phyloP scores from a whole-genome alignment of 2,797 vertebrate genomes.

The Gouania willdenowi region DNA sequence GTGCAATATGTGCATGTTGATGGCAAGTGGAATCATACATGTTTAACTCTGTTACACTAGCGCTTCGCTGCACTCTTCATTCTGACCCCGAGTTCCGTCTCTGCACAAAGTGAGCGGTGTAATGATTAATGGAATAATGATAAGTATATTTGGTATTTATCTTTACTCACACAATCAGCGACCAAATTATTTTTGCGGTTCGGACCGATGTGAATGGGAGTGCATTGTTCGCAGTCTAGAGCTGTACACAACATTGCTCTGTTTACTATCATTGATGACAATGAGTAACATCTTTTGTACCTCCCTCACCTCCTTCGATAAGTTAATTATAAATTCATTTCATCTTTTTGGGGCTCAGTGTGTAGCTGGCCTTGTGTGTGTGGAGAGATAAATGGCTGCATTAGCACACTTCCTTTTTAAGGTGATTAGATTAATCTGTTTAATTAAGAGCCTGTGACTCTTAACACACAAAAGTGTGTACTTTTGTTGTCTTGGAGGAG shows the following conservation, averaged over 20 bases:
- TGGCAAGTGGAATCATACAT: too few species aligned
- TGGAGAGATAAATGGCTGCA: slow-evolving; percentile 39
- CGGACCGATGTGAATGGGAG: too few species aligned
- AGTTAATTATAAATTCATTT: slow-evolving; percentile 43
- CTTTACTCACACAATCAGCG: too few species aligned
- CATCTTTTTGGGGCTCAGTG: background rate
- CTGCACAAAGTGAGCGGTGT: too few species aligned
- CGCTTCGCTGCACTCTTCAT: too few species aligned
- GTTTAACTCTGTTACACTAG: too few species aligned
- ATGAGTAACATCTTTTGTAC: slow-evolving; percentile 35
- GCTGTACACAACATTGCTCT: slow-evolving; percentile 2
- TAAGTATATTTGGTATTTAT: too few species aligned
- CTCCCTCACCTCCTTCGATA: slow-evolving; percentile 18
- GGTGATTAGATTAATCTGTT: slow-evolving; percentile 44
- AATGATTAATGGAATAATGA: too few species aligned
- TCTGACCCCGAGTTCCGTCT: too few species aligned
- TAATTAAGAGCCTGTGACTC: slow-evolving; percentile 32
- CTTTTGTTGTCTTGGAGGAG: background rate
- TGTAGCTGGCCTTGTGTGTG: background rate
- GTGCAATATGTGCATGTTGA: too few species aligned
- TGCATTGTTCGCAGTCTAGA: too few species aligned
- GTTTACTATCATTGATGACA: slow-evolving; percentile 37
- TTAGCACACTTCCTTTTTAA: slow-evolving; percentile 29
- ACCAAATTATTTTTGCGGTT: too few species aligned
- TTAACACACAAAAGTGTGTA: slow-evolving; percentile 15